Conservation (phyloP, 1,140 invertebrate species). For the Trachelipus rathkii region DNA sequence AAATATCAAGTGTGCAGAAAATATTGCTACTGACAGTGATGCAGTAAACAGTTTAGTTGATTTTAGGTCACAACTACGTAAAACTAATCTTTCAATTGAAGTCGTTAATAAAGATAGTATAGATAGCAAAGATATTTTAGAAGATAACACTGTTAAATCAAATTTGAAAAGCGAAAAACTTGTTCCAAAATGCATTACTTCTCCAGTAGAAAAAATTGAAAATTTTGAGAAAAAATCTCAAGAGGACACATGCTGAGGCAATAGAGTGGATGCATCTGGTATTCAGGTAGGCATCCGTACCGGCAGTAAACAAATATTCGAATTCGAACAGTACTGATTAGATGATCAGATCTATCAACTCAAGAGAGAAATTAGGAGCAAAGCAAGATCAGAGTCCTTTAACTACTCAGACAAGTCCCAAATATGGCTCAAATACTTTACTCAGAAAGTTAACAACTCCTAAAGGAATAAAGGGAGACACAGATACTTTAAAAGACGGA, state of each 20-base stretch:
- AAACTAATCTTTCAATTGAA: slow-evolving; percentile 59
- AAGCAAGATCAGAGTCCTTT: slow-evolving; percentile 28
- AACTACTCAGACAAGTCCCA: slow-evolving; percentile 68
- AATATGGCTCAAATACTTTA: slow-evolving; percentile 80
- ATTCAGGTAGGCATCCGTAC: no score
- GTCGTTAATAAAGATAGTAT: slow-evolving; percentile 4
- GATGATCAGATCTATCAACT: no score
- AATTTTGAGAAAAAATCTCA: slow-evolving; percentile 49
- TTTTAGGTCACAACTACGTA: slow-evolving; percentile 76
- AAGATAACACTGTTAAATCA: neutral
- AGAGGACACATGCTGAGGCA: no score
- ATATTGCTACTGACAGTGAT: slow-evolving; percentile 50
- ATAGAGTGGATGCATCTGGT: no score
- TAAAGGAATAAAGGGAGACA: slow-evolving; percentile 28
- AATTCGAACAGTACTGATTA: no score
- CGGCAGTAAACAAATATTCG: no score
- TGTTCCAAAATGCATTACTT: slow-evolving; percentile 21
- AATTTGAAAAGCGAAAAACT: neutral
- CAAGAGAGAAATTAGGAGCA: slow-evolving; percentile 38
- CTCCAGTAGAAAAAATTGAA: slow-evolving; percentile 46
- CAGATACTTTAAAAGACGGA: slow-evolving; percentile 45
- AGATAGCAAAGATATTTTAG: neutral
- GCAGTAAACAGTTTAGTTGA: slow-evolving; percentile 56
- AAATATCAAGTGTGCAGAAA: slow-evolving; percentile 54
- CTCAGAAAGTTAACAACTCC: slow-evolving; percentile 85